Percentiles rank a stretch among this genome's conserved stretches.
These are phyloP conservation scores for Lasioglossum calceatum DNA, from an alignment of 2,888 invertebrate species.

Conservation along the genomic window DNA sequence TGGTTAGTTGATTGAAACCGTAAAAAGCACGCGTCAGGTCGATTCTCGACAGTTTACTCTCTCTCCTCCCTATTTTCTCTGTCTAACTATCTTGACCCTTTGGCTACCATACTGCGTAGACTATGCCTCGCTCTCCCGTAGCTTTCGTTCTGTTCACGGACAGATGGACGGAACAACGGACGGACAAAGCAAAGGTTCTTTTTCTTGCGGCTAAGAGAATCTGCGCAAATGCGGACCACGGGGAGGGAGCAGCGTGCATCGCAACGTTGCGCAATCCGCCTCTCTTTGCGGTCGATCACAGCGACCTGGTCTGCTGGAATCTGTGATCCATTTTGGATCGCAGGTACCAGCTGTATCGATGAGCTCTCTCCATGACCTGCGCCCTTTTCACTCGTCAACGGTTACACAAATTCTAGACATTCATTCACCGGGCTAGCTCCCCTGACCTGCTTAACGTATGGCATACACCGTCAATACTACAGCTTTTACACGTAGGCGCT, in stretches of 20 bases:
- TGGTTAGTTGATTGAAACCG: slow-evolving; percentile 79
- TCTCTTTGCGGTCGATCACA: not conserved
- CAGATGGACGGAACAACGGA: slow-evolving; percentile 75
- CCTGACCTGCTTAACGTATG: not conserved
- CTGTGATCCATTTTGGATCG: not conserved
- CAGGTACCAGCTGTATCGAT: not conserved
- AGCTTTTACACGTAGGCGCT: not conserved
- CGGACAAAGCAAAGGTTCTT: slow-evolving; percentile 38
- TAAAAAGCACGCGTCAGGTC: not conserved
- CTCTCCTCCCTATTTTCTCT: not conserved
- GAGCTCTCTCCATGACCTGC: not conserved
- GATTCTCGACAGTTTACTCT: not conserved
- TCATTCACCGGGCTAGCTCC: not conserved
- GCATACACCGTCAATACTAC: too few species aligned
- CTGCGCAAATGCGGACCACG: slow-evolving; percentile 45
- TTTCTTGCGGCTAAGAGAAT: slow-evolving; percentile 50
- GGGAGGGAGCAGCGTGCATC: slow-evolving; percentile 54
- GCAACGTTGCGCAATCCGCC: slow-evolving; percentile 50
- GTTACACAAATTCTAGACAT: not conserved
- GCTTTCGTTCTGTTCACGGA: slow-evolving; percentile 69
- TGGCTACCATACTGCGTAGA: slow-evolving; percentile 40
- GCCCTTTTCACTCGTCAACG: not conserved
- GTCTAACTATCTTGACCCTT: slow-evolving; percentile 6
- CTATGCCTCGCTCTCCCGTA: slow-evolving; percentile 43
- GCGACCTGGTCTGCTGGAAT: not conserved